Evolutionary conservation across 1,140 invertebrate species (phyloP).

Genomic region (Brachionus manjavacas): DNA sequence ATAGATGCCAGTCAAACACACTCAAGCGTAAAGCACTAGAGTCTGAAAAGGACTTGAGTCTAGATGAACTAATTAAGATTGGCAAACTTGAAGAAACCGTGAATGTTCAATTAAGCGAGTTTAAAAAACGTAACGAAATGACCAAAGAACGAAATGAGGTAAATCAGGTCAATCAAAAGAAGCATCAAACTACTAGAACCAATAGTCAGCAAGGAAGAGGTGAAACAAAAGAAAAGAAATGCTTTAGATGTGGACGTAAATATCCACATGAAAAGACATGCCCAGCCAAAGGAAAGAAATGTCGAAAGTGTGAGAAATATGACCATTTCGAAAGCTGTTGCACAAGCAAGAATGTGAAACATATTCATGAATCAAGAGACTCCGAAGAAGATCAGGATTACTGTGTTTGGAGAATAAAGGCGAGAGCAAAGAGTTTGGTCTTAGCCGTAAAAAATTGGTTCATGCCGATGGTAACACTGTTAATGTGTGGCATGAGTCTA

Average conservation of each 20-base stretch:
- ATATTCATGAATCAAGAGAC: background rate
- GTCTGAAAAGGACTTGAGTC: background rate
- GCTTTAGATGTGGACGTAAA: background rate
- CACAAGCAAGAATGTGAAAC: background rate
- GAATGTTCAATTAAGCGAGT: background rate
- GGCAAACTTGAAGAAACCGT: background rate
- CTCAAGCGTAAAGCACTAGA: background rate
- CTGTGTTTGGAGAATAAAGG: background rate
- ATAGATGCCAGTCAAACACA: background rate
- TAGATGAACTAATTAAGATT: background rate
- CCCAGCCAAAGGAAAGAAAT: background rate
- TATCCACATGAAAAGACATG: background rate
- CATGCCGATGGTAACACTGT: slow-evolving; percentile 1
- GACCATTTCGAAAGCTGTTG: background rate
- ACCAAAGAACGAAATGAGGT: background rate
- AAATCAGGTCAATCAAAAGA: background rate
- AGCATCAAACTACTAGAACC: background rate
- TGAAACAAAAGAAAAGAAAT: background rate
- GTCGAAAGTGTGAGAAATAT: background rate
- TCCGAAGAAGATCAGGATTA: background rate
- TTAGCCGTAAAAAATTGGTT: background rate
- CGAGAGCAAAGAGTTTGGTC: background rate
- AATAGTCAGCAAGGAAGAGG: background rate
- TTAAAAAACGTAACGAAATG: slow-evolving; percentile 5
- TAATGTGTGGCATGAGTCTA: background rate